Conservation (phyloP, 2,888 invertebrate species). For the Cheiracanthium punctorium region DNA sequence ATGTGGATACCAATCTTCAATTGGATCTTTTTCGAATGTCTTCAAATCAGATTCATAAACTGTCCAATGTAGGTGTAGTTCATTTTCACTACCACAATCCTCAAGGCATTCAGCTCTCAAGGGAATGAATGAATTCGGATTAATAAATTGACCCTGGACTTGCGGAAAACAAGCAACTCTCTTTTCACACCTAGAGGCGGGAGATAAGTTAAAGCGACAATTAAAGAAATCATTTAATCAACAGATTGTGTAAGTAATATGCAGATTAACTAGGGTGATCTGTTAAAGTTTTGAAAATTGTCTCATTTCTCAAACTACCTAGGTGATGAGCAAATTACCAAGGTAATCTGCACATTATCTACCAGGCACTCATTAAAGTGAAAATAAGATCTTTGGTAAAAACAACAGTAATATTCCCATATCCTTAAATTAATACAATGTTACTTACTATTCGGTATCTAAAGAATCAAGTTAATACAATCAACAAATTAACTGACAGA, state of each 20-base stretch:
- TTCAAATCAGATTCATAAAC: constrained; percentile 49
- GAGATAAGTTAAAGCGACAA: neutral
- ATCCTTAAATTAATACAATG: no score
- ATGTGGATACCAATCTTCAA: constrained; percentile 38
- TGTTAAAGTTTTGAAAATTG: neutral
- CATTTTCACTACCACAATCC: constrained; percentile 53
- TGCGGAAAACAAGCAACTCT: constrained; percentile 64
- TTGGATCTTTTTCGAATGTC: constrained; percentile 10
- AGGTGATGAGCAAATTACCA: neutral
- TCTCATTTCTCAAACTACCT: neutral
- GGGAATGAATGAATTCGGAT: constrained; percentile 69
- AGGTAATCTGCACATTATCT: no score
- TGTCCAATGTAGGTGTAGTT: constrained; percentile 36
- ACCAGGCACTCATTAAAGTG: no score
- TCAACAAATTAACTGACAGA: no score
- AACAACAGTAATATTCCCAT: no score
- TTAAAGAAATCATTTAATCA: neutral
- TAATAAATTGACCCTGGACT: constrained; percentile 65
- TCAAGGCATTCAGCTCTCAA: constrained; percentile 67
- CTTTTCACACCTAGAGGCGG: constrained; percentile 64
- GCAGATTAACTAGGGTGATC: no score
- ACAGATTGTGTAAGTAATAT: neutral
- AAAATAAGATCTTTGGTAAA: no score
- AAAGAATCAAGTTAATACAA: no score
- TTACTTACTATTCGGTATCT: no score